Percentiles rank a stretch among this genome's conserved stretches.
Evolutionary conservation across 2,888 invertebrate species (phyloP).

Genomic region (Sinohyriopsis cumingii): DNA sequence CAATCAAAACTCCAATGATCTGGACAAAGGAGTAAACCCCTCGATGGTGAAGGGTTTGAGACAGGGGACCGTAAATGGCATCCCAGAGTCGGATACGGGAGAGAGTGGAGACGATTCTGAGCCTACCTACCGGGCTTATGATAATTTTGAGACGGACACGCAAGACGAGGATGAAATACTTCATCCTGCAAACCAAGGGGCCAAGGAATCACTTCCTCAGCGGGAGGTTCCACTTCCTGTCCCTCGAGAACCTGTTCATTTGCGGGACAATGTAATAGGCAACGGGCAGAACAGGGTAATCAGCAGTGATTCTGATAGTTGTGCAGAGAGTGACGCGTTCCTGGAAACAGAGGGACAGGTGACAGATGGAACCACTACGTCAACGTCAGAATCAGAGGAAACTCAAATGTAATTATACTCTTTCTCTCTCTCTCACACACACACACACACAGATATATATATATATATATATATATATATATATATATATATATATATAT

Average conservation of each 20-base stretch:
- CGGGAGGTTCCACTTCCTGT: constrained; percentile 8
- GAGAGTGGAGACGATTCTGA: constrained; percentile 50
- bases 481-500: no score
- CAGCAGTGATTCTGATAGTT: constrained; percentile 50
- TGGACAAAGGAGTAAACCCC: no score
- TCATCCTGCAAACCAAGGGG: constrained; percentile 14
- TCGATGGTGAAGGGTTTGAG: no score
- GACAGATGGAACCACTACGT: constrained; percentile 42
- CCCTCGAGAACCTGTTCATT: constrained; percentile 1
- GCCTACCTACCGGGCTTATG: constrained; percentile 45
- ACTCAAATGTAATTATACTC: constrained; percentile 45
- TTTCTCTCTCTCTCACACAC: neutral
- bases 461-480: no score
- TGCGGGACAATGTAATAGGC: neutral
- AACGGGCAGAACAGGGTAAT: constrained; percentile 24
- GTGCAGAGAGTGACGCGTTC: constrained; percentile 41
- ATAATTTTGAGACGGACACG: constrained; percentile 50
- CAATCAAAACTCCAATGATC: no score
- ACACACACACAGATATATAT: neutral
- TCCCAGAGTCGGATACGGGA: constrained; percentile 47
- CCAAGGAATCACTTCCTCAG: constrained; percentile 16
- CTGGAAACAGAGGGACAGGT: constrained; percentile 30
- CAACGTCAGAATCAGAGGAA: constrained; percentile 46
- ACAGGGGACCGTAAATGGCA: constrained; percentile 6
- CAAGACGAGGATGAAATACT: constrained; percentile 44